A percentile compares a stretch with the other conserved stretches of the same genome.
Conservation (phyloP, 2,113 vertebrate genomes). For the Theristicus caerulescens region DNA sequence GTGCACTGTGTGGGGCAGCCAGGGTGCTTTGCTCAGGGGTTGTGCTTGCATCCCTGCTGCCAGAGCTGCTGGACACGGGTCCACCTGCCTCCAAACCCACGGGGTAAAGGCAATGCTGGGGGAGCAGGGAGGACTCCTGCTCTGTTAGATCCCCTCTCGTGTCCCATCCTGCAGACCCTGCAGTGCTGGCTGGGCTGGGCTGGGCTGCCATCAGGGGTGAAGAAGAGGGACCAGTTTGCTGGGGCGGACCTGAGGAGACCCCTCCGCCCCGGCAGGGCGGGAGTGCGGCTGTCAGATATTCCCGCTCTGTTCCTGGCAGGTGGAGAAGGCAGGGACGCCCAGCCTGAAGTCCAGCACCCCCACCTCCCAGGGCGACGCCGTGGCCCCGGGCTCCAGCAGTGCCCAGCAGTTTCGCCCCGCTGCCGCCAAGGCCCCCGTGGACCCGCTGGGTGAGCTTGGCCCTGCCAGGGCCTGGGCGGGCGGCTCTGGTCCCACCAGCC, state of each 20-base stretch:
- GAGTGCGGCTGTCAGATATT: background rate
- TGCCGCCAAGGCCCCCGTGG: conserved; percentile 77
- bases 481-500: background rate
- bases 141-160: rapidly evolving
- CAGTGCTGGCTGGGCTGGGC: background rate
- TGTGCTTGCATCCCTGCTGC: rapidly evolving
- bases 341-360: conserved; percentile 89
- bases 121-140: background rate
- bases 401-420: conserved; percentile 78
- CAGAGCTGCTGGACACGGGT: rapidly evolving
- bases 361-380: conserved; percentile 80
- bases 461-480: rapidly evolving
- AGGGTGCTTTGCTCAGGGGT: rapidly evolving
- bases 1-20: rapidly evolving
- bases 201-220: background rate
- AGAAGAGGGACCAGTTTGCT: rapidly evolving
- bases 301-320: conserved; percentile 48
- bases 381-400: conserved; percentile 74
- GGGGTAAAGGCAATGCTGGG: background rate
- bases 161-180: background rate
- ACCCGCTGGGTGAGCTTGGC: conserved; percentile 79
- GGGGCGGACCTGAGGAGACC: background rate
- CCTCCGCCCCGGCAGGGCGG: rapidly evolving
- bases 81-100: rapidly evolving
- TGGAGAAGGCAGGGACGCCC: conserved; percentile 89